A percentile compares a stretch with the other conserved stretches of the same genome.
Conservation (phyloP, 2,113 vertebrate species). For the Empidonax traillii region DNA sequence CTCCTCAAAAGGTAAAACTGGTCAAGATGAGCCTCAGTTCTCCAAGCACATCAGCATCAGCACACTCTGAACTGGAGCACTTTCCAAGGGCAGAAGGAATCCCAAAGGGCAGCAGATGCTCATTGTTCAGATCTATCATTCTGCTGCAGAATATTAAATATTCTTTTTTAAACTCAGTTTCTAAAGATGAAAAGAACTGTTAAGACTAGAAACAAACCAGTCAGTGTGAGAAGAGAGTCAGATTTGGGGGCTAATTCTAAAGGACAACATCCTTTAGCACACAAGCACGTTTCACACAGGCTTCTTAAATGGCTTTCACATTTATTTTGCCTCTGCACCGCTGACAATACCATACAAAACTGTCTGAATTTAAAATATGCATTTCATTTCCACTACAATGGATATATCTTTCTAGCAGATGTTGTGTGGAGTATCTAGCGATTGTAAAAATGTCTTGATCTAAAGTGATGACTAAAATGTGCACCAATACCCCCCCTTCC, state of each 20-base stretch:
- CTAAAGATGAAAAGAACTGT: slow-evolving; percentile 17
- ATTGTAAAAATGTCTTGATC: slow-evolving; percentile 39
- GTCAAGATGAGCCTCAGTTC: background rate
- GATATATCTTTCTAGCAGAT: slow-evolving; percentile 66
- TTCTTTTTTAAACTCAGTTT: background rate
- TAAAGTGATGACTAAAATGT: background rate
- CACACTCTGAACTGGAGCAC: background rate
- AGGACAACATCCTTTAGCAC: slow-evolving; percentile 37
- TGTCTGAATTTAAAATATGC: slow-evolving; percentile 62
- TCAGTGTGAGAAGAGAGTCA: background rate
- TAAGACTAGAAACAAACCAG: background rate
- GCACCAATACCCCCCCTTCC: background rate
- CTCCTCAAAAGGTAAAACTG: background rate
- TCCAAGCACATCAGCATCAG: background rate
- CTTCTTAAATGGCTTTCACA: slow-evolving; percentile 56
- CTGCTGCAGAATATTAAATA: background rate
- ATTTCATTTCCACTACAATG: slow-evolving; percentile 66
- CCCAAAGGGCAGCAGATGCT: background rate
- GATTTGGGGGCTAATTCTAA: slow-evolving; percentile 1
- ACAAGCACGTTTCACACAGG: slow-evolving; percentile 19
- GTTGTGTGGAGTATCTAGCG: slow-evolving; percentile 30
- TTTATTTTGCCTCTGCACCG: slow-evolving; percentile 33
- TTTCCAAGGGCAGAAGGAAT: background rate
- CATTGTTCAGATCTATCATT: background rate
- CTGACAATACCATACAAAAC: slow-evolving; percentile 45